Conservation (phyloP, 2,797 vertebrate species). For the Heterohyrax brucei region DNA sequence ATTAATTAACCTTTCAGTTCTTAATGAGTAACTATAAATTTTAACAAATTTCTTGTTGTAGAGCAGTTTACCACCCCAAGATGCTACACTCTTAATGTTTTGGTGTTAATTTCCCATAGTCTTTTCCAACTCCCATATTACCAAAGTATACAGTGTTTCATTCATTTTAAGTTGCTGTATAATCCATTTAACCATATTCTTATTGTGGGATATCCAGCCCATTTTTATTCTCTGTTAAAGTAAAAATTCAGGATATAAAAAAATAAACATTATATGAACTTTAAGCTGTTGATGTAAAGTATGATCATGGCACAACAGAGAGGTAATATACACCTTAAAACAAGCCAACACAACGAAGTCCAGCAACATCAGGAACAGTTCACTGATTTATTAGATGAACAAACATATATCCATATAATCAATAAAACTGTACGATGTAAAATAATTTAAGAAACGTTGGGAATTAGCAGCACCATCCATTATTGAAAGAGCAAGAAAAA, state of each 20-base stretch:
- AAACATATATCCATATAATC: slow-evolving; percentile 88
- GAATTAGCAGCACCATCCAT: slow-evolving; percentile 94
- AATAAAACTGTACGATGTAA: slow-evolving; percentile 89
- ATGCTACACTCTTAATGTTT: slow-evolving; percentile 34
- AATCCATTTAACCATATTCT: slow-evolving; percentile 53
- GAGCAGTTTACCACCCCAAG: slow-evolving; percentile 49
- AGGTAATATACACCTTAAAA: slow-evolving; percentile 12
- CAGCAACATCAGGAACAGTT: slow-evolving; percentile 82
- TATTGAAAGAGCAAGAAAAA: slow-evolving; percentile 90
- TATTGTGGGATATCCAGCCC: slow-evolving; percentile 52
- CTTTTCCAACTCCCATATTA: slow-evolving; percentile 13
- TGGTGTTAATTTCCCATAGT: slow-evolving; percentile 32
- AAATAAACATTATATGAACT: slow-evolving; percentile 50
- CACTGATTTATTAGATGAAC: slow-evolving; percentile 91
- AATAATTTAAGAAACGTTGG: slow-evolving; percentile 91
- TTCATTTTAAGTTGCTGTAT: slow-evolving; percentile 23
- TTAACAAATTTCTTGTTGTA: not conserved
- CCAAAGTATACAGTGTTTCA: slow-evolving; percentile 31
- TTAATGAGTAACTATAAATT: slow-evolving; percentile 37
- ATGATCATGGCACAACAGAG: slow-evolving; percentile 60
- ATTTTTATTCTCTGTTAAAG: slow-evolving; percentile 56
- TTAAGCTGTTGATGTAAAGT: slow-evolving; percentile 69
- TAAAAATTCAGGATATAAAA: slow-evolving; percentile 67
- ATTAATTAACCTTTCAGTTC: slow-evolving; percentile 29
- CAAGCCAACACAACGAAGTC: slow-evolving; percentile 66